These are phyloP conservation scores for Sceloporus undulatus DNA, from an alignment of 2,113 vertebrate species.

Conservation along the genomic window DNA sequence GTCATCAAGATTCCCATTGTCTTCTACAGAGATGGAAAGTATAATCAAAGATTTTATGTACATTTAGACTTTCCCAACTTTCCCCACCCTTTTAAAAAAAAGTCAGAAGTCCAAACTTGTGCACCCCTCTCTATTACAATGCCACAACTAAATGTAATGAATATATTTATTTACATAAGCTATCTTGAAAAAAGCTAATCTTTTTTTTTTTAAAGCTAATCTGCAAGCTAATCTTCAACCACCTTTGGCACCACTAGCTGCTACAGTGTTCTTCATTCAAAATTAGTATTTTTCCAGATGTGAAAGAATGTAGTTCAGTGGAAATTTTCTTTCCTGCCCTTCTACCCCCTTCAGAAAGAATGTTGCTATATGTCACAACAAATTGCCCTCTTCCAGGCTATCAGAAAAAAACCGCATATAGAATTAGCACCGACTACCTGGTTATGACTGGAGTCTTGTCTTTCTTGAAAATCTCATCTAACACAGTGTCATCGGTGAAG, in stretches of 20 bases:
- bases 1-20: not conserved
- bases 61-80: not conserved
- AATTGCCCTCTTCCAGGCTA: not conserved
- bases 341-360: not conserved
- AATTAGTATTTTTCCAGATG: conserved; percentile 38
- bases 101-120: not conserved
- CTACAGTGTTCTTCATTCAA: conserved; percentile 5
- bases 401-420: conserved; percentile 2
- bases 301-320: not conserved
- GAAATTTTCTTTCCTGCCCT: conserved; percentile 3
- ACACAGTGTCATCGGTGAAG: not conserved
- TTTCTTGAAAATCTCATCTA: conserved; percentile 24
- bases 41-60: not conserved
- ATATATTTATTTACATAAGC: not conserved
- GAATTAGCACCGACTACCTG: not conserved
- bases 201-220: not conserved
- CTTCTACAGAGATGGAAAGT: not conserved
- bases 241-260: conserved; percentile 33
- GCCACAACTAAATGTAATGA: not conserved
- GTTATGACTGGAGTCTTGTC: not conserved
- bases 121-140: not conserved
- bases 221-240: conserved; percentile 26
- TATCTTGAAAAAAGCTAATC: not conserved
- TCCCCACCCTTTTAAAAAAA: not conserved
- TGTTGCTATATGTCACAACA: not conserved